Percentiles rank a stretch among this genome's conserved stretches.
Conservation (phyloP, 2,797 vertebrate genomes). For the Arctocebus calabarensis region DNA sequence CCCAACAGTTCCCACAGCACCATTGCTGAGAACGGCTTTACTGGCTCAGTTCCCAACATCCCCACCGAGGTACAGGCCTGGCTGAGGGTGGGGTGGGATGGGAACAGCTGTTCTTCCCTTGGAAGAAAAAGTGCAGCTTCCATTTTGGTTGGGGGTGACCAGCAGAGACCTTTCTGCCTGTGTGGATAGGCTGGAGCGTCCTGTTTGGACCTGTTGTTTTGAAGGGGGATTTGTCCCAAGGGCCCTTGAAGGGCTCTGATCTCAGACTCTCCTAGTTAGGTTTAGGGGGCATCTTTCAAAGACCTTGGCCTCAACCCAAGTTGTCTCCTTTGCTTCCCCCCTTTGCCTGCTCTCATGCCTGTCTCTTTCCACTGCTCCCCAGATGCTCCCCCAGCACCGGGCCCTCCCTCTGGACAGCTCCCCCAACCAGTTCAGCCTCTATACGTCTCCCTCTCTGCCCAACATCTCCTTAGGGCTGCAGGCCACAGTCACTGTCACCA, state of each 20-base stretch:
- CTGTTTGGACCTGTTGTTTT: not conserved
- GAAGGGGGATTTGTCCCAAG: not conserved
- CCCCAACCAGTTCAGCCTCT: constrained; percentile 94
- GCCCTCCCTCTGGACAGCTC: constrained; percentile 93
- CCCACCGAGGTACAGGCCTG: constrained; percentile 90
- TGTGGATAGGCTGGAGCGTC: not conserved
- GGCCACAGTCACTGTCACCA: constrained; percentile 90
- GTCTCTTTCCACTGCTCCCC: constrained; percentile 72
- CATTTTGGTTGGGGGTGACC: not conserved
- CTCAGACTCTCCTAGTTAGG: not conserved
- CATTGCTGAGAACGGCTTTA: constrained; percentile 94
- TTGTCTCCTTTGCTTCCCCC: constrained; percentile 10
- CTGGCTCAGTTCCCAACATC: constrained; percentile 95
- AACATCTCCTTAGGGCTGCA: constrained; percentile 98
- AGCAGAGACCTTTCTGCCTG: not conserved
- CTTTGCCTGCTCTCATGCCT: constrained; percentile 37
- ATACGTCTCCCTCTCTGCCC: constrained; percentile 97
- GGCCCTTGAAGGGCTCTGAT: constrained; percentile 9
- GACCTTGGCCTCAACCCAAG: not conserved
- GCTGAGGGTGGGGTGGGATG: not conserved
- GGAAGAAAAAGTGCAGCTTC: not conserved
- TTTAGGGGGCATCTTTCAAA: not conserved
- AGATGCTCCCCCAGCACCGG: constrained; percentile 95
- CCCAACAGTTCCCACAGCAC: constrained; percentile 94
- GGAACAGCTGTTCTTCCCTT: not conserved